phyloP scores from a whole-genome alignment of 2,797 vertebrate genomes.

The Cossypha caffra region DNA sequence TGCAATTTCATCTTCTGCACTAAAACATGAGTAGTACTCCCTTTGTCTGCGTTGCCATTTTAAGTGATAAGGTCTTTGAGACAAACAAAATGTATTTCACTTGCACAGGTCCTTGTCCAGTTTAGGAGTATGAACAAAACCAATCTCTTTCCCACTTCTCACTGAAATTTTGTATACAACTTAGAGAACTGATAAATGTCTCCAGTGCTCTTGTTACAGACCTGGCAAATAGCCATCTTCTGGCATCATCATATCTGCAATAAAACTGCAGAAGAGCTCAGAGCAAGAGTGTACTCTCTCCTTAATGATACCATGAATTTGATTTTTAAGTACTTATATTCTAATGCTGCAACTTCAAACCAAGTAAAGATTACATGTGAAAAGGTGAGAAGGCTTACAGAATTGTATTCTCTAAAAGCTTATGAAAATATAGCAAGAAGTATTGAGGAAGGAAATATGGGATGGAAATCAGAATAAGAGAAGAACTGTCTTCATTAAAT shows the following conservation, averaged over 20 bases:
- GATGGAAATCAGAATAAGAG: not conserved
- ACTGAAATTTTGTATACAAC: not conserved
- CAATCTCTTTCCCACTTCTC: not conserved
- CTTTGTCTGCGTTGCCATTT: not conserved
- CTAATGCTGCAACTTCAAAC: not conserved
- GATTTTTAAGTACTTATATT: not conserved
- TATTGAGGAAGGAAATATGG: not conserved
- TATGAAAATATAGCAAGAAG: not conserved
- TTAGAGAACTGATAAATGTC: not conserved
- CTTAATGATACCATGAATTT: not conserved
- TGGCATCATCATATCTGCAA: not conserved
- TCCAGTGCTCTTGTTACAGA: not conserved
- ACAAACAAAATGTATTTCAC: not conserved
- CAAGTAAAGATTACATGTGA: not conserved
- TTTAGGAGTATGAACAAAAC: not conserved
- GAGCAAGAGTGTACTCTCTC: not conserved
- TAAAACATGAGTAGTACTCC: not conserved
- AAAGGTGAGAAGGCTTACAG: not conserved
- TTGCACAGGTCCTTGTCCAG: not conserved
- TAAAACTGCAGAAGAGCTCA: not conserved
- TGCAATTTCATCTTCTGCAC: not conserved
- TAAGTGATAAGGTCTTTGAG: not conserved
- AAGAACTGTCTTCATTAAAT: not conserved
- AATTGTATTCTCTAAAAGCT: not conserved
- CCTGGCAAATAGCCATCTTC: not conserved